Base-by-base conservation (phyloP, 2,113 vertebrate genomes). In the Chaenocephalus aceratus region DNA sequence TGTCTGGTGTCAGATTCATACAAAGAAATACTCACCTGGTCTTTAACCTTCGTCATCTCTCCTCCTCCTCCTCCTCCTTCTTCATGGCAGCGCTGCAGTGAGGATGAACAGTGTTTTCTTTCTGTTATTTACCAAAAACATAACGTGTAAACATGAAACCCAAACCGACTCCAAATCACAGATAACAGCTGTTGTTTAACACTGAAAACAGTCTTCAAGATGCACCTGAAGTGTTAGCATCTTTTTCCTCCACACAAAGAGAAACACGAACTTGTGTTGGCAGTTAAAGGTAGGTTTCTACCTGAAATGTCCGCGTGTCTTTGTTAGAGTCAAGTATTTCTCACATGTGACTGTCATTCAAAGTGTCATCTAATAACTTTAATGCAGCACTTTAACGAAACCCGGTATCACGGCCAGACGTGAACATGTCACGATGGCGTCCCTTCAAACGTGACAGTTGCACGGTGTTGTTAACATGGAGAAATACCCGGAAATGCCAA, bases 21-120 rank as follows among this genome's bases (percentile, higher is more conserved):
- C 26, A 10, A 36, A 14, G 7, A 77, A 5, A 41, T 41, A 54
- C 76, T 75, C 59, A 49, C 71, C 76, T 75, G 18, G 3, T 10
- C 1, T 26, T 57, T 18, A 56, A 36, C 13, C 26, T 36, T n/a
- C 36, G 5, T 15, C 72, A 6, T 36, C 36, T 5, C 6, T 36
- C 36, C 36, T 26, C 2, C 26, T 41, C 1, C 6, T 36, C 36
- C 36, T 26, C 2, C 26, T 41, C 1, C 36, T 41, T 41, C 36
- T 7, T 41, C 36, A 7, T 41, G 36, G 5, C 36, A 41, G 36
- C 36, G 5, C 6, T 41, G 36, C 36, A 41, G 36, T 6, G 6
- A 7, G 36, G 36, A 41, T 41, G 7, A 41, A 41, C 36, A 41
- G 36, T 41, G 36, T 41, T 41, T 5, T 41, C 5, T 7, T 41